These are phyloP conservation scores for Dinothrombium tinctorium DNA, from an alignment of 1,140 invertebrate species.

Conservation along the genomic window DNA sequence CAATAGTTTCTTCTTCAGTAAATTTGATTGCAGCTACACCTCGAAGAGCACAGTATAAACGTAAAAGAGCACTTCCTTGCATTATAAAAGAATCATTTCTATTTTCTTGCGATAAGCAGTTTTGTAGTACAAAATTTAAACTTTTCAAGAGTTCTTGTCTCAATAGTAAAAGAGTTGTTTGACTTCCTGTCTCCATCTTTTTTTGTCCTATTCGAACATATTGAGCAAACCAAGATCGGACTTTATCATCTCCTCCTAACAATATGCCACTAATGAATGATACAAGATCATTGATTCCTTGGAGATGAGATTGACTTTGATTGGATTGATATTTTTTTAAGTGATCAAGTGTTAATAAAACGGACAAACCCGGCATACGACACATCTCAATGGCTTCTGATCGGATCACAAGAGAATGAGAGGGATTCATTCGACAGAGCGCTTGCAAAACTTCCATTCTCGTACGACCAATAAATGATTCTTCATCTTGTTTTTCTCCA, in stretches of 20 bases:
- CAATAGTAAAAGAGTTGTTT: slow-evolving; percentile 3
- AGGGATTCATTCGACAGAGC: slow-evolving; percentile 71
- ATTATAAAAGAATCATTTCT: slow-evolving; percentile 25
- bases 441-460: slow-evolving; percentile 44
- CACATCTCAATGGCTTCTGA: slow-evolving; percentile 46
- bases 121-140: slow-evolving; percentile 1
- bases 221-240: slow-evolving; percentile 70
- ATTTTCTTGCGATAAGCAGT: background rate
- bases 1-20: slow-evolving; percentile 69
- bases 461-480: slow-evolving; percentile 37
- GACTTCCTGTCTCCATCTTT: slow-evolving; percentile 19
- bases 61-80: slow-evolving; percentile 47
- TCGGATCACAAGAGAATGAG: slow-evolving; percentile 50
- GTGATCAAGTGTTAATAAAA: slow-evolving; percentile 41
- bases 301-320: background rate
- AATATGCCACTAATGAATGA: slow-evolving; percentile 74
- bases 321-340: background rate
- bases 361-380: slow-evolving; percentile 60
- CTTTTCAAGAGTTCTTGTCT: slow-evolving; percentile 1
- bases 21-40: slow-evolving; percentile 82
- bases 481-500: slow-evolving; percentile 68
- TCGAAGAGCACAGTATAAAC: slow-evolving; percentile 70
- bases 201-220: slow-evolving; percentile 78
- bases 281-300: slow-evolving; percentile 28
- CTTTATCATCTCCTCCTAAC: slow-evolving; percentile 63